Evolutionary conservation across 1,140 invertebrate species (phyloP), one percentile per base, ranked within the genome.

Genomic region (Pogonus chalceus): DNA sequence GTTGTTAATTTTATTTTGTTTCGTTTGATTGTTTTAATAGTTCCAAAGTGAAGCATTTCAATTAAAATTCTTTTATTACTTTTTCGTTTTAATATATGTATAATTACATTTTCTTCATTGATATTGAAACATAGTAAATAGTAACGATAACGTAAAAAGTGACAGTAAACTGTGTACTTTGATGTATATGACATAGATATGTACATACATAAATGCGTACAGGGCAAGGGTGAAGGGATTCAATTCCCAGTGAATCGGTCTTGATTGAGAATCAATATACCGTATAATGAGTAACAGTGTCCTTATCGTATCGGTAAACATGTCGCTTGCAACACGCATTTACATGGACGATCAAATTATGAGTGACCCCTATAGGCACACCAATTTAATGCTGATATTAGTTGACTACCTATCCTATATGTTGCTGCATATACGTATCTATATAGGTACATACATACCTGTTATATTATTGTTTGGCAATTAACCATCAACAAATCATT

Each of bases 181-280:
- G 26, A 4, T 4, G 14, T 31, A 31, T 7, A 14, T 7, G 14
- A 31, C 26, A 31, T 4, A 31, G 4, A 31, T 14, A 31, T 31
- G 26, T 14, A 14, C 26, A 31, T 4, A 7, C 4, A 31, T 7
- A 18, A 43, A 10, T 16, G 37, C 4, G 26, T 16, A 18, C 37
- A 43, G 18, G 7, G 37, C 4, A 43, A 9, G 18, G 37, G 9
- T 18, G 37, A 4, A 31, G 4, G 26, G 4, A 31, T 31, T 31
- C 26, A 7, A 31, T 4, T 31, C 4, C 14, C 9, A 16, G 37
- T 43, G 18, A 10, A 43, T 43, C 37, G 37, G 14, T 7, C 37
- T 43, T 43, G 37, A 43, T 43, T 18, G 37, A 43, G 37, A 43
- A 43, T 43, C 37, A 43, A 43, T 43, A 43, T 16, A 43, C 9